Conservation (phyloP, 1,140 invertebrate species). For the Macrobrachium rosenbergii region DNA sequence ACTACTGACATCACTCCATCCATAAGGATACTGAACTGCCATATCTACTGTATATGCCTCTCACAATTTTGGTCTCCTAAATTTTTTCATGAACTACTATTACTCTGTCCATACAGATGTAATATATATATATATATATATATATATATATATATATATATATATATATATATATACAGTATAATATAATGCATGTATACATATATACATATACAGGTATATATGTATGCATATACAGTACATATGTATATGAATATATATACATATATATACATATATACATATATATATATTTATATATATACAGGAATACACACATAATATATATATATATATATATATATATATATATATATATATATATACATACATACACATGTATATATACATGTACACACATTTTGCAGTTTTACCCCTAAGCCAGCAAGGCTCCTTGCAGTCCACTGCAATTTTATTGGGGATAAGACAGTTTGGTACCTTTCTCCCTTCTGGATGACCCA, state of each 20-base stretch:
- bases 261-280: no score
- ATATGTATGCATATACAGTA: not conserved
- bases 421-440: no score
- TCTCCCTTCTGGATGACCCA: no score
- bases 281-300: not conserved
- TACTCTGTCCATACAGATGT: not conserved
- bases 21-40: no score
- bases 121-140: not conserved
- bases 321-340: conserved; percentile 36
- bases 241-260: not conserved
- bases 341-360: conserved; percentile 34
- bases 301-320: not conserved
- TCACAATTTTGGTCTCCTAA: no score
- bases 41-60: no score
- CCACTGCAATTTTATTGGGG: no score
- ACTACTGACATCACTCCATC: no score
- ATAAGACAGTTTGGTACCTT: no score
- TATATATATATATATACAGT: conserved; percentile 16
- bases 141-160: not conserved
- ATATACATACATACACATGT: conserved; percentile 27
- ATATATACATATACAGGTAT: conserved; percentile 11
- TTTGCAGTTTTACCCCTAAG: not conserved
- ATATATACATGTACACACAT: conserved; percentile 21
- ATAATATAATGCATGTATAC: not conserved
- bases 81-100: no score